Conservation (phyloP, 2,888 invertebrate species). For the Cataglyphis rosenhaueri region DNA sequence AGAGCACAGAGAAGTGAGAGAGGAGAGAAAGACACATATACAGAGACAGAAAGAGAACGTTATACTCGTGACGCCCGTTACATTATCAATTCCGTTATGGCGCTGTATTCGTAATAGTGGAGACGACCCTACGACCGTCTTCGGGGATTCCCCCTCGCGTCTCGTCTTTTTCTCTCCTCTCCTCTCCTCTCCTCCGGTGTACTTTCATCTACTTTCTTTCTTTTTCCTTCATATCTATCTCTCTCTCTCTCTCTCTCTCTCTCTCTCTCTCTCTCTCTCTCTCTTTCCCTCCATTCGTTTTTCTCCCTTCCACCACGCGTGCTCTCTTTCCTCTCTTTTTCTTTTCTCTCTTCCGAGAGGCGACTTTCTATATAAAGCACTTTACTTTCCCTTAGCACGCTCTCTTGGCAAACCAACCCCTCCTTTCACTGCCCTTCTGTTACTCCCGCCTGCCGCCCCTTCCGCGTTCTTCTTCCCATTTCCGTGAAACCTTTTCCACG, state of each 20-base stretch:
- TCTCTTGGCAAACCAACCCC: conserved; percentile 61
- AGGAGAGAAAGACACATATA: conserved; percentile 61
- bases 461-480: conserved; percentile 68
- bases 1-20: conserved; percentile 66
- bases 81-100: conserved; percentile 85
- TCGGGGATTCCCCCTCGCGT: conserved; percentile 76
- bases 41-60: conserved; percentile 68
- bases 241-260: conserved; percentile 46
- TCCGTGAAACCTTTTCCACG: conserved; percentile 75
- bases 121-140: conserved; percentile 79
- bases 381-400: conserved; percentile 62
- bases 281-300: conserved; percentile 49
- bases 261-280: conserved; percentile 8
- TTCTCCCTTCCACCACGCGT: conserved; percentile 53
- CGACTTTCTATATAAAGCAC: conserved; percentile 64
- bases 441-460: conserved; percentile 56
- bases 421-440: conserved; percentile 47
- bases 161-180: conserved; percentile 48
- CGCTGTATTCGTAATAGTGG: conserved; percentile 83
- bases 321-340: conserved; percentile 53
- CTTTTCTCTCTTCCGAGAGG: conserved; percentile 56
- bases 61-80: conserved; percentile 82
- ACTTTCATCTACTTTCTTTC: conserved; percentile 41
- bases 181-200: conserved; percentile 1
- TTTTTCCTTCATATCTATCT: conserved; percentile 28